Conservation (phyloP, 1,140 invertebrate species). For the Trichonephila clavata region DNA sequence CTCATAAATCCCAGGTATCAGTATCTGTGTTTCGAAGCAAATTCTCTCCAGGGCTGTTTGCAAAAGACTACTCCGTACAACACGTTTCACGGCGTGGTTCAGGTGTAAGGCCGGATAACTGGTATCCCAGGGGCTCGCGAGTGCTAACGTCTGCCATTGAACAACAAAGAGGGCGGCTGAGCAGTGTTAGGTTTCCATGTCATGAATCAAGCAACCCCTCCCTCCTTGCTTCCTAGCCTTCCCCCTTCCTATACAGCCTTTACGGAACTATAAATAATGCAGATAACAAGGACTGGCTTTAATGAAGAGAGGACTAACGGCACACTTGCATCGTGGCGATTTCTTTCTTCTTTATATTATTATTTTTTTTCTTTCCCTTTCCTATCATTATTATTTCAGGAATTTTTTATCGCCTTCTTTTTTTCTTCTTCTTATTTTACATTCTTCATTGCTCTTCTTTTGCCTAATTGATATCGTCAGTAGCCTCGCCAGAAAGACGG, state of each 20-base stretch:
- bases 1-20: slow-evolving; percentile 71
- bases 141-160: slow-evolving; percentile 54
- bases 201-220: slow-evolving; percentile 63
- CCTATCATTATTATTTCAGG: slow-evolving; percentile 48
- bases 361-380: slow-evolving; percentile 11
- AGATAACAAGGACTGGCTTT: slow-evolving; percentile 76
- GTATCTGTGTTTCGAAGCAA: slow-evolving; percentile 50
- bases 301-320: slow-evolving; percentile 67
- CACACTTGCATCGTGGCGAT: slow-evolving; percentile 31
- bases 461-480: slow-evolving; percentile 75
- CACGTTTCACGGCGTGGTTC: slow-evolving; percentile 51
- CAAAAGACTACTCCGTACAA: slow-evolving; percentile 7
- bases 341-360: not conserved
- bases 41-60: slow-evolving; percentile 64
- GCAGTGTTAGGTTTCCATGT: slow-evolving; percentile 46
- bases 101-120: slow-evolving; percentile 65
- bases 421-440: slow-evolving; percentile 27
- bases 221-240: not conserved
- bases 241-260: slow-evolving; percentile 15
- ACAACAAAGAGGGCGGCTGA: slow-evolving; percentile 42
- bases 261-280: slow-evolving; percentile 75
- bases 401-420: slow-evolving; percentile 57
- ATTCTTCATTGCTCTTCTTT: slow-evolving; percentile 68
- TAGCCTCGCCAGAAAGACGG: slow-evolving; percentile 49
- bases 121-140: slow-evolving; percentile 40